A percentile compares a stretch with the other conserved stretches of the same genome.
Evolutionary conservation across 2,113 vertebrate species (phyloP).

Genomic region (Callionymus lyra): DNA sequence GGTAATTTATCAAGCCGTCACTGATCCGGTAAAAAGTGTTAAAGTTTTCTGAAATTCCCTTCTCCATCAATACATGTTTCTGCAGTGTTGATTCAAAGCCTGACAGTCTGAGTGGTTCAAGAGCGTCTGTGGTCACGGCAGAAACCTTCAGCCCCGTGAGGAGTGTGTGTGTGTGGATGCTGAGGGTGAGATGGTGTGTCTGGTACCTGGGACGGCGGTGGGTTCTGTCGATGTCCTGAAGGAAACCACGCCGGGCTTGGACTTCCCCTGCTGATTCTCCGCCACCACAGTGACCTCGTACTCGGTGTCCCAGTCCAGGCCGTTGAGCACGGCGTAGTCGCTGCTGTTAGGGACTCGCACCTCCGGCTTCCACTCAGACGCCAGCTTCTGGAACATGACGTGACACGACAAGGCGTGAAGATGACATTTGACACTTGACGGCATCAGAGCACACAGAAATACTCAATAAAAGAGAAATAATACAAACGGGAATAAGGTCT

Average conservation of each 20-base stretch:
- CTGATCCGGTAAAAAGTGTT: too few species aligned
- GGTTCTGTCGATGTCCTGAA: constrained; percentile 82
- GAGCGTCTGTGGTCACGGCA: constrained; percentile 32
- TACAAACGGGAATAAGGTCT: constrained; percentile 6
- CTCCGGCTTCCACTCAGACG: constrained; percentile 85
- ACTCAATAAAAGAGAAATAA: neutral
- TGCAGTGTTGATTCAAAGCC: too few species aligned
- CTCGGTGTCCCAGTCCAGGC: constrained; percentile 91
- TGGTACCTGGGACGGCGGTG: constrained; percentile 86
- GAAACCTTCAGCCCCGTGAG: constrained; percentile 8
- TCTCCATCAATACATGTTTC: too few species aligned
- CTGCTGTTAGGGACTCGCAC: constrained; percentile 76
- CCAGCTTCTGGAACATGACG: constrained; percentile 69
- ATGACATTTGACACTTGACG: neutral
- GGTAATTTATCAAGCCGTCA: too few species aligned
- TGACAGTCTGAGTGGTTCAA: too few species aligned
- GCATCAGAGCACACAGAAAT: neutral
- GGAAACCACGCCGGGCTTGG: constrained; percentile 70
- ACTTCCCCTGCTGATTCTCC: constrained; percentile 89
- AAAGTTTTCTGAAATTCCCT: too few species aligned
- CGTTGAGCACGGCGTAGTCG: constrained; percentile 75
- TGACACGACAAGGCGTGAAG: neutral
- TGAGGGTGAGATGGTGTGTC: constrained; percentile 10
- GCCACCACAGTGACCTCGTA: constrained; percentile 87
- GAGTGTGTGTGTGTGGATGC: constrained; percentile 24